Evolutionary conservation across 2,888 invertebrate genomes (phyloP).

Genomic region (Drosophila monieri): DNA sequence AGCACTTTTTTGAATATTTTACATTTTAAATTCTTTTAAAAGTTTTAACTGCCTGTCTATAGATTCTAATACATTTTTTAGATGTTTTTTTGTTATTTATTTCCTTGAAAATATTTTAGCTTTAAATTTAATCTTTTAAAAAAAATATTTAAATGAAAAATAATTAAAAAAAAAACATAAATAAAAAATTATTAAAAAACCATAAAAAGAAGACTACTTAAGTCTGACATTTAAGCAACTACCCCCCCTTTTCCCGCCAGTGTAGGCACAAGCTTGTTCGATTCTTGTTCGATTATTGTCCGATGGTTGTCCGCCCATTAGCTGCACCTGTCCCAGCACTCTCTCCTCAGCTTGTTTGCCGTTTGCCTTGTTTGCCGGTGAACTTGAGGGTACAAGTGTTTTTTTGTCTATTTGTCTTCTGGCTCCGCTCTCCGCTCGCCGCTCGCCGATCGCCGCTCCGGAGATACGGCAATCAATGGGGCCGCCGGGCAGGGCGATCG

Average conservation of each 20-base stretch:
- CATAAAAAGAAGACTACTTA: too few species aligned
- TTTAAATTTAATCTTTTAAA: not conserved
- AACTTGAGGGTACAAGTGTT: conserved; percentile 71
- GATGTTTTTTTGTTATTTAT: too few species aligned
- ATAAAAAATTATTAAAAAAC: too few species aligned
- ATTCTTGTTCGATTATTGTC: conserved; percentile 26
- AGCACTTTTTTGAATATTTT: too few species aligned
- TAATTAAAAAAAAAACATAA: not conserved
- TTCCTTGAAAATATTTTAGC: too few species aligned
- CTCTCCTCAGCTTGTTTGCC: not conserved
- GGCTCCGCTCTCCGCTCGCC: conserved; percentile 27
- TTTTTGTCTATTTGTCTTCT: conserved; percentile 46
- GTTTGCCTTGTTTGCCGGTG: conserved; percentile 7
- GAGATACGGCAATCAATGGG: conserved; percentile 52
- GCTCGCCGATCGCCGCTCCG: too few species aligned
- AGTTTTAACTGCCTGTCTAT: too few species aligned
- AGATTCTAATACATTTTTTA: too few species aligned
- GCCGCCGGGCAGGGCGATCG: conserved; percentile 45
- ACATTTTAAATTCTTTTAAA: not conserved
- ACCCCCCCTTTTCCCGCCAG: not conserved
- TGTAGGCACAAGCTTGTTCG: conserved; percentile 26
- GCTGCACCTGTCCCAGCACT: conserved; percentile 55
- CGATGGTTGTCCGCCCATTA: conserved; percentile 41
- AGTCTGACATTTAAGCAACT: too few species aligned
- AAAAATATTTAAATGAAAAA: not conserved